Percentiles rank a stretch among this genome's conserved stretches.
Conservation (phyloP, 2,888 invertebrate genomes). For the Drosophila paramelanica region DNA sequence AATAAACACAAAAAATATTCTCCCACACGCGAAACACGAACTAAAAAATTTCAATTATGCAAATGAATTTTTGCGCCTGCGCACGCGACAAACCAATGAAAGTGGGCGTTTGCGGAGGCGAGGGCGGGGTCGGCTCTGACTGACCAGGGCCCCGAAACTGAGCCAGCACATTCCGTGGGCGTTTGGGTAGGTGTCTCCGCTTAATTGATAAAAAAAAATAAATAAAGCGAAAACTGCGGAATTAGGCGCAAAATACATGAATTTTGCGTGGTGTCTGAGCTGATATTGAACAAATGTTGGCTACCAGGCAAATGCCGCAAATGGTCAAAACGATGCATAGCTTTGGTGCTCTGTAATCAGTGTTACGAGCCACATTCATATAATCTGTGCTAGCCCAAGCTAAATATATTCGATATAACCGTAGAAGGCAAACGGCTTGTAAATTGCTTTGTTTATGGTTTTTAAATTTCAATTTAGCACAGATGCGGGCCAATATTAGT, state of each 20-base stretch:
- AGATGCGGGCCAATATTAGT: conserved; percentile 35
- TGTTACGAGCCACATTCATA: conserved; percentile 14
- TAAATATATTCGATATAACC: conserved; percentile 40
- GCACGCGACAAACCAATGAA: conserved; percentile 65
- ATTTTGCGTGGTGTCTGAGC: conserved; percentile 56
- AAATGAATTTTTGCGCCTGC: conserved; percentile 72
- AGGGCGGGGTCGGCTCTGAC: conserved; percentile 9
- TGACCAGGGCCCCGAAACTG: conserved; percentile 26
- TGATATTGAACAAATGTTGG: conserved; percentile 24
- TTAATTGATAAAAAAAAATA: conserved; percentile 54
- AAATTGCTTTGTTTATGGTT: conserved; percentile 48
- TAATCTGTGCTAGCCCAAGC: conserved; percentile 21
- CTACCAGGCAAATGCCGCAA: conserved; percentile 41
- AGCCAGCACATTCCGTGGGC: conserved; percentile 22
- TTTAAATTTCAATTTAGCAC: conserved; percentile 66
- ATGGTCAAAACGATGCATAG: conserved; percentile 36
- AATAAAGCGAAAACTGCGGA: too few relatives aligned
- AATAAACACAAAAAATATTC: conserved; percentile 32
- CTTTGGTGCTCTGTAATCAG: conserved; percentile 31
- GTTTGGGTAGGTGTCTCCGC: conserved; percentile 36
- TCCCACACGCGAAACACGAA: conserved; percentile 37
- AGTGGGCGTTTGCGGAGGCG: conserved; percentile 34
- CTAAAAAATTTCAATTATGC: conserved; percentile 53
- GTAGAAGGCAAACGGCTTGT: conserved; percentile 50
- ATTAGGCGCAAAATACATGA: conserved; percentile 38